phyloP scores from a whole-genome alignment of 2,888 invertebrate species.

The Cabera pusaria region DNA sequence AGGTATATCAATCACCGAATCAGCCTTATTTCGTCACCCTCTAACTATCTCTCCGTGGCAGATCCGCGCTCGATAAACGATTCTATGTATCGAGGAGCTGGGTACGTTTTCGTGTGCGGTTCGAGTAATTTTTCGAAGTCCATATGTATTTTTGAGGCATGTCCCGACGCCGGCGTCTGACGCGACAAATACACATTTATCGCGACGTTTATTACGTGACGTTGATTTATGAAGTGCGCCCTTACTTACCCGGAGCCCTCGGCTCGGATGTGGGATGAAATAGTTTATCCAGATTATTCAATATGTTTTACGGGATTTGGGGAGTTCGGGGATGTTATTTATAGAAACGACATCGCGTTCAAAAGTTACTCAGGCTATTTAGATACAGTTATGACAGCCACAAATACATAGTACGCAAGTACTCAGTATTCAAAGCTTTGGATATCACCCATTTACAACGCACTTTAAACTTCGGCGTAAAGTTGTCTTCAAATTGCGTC shows the following conservation, averaged over 20 bases:
- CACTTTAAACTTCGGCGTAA: not conserved
- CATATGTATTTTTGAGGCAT: slow-evolving; percentile 34
- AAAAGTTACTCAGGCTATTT: too few species aligned
- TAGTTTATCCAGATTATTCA: slow-evolving; percentile 20
- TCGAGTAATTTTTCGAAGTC: slow-evolving; percentile 20
- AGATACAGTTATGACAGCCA: too few species aligned
- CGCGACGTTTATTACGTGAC: slow-evolving; percentile 56
- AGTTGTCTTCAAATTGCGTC: too few species aligned
- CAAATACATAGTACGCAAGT: too few species aligned
- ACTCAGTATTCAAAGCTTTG: too few species aligned
- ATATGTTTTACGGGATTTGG: slow-evolving; percentile 19
- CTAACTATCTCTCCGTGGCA: slow-evolving; percentile 21
- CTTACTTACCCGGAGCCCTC: slow-evolving; percentile 21
- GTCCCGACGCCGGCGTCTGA: slow-evolving; percentile 41
- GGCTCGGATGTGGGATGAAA: slow-evolving; percentile 8
- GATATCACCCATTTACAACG: too few species aligned
- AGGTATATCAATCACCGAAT: slow-evolving; percentile 42
- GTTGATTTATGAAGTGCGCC: slow-evolving; percentile 50
- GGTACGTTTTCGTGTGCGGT: slow-evolving; percentile 6
- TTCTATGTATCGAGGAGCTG: not conserved
- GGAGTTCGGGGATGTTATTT: slow-evolving; percentile 10
- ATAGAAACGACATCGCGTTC: too few species aligned
- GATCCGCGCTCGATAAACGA: not conserved
- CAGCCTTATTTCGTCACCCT: slow-evolving; percentile 36
- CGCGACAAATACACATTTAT: slow-evolving; percentile 58